Evolutionary conservation across 2,797 vertebrate species (phyloP), one percentile per base, ranked within the genome.

Genomic region (Hipposideros larvatus): DNA sequence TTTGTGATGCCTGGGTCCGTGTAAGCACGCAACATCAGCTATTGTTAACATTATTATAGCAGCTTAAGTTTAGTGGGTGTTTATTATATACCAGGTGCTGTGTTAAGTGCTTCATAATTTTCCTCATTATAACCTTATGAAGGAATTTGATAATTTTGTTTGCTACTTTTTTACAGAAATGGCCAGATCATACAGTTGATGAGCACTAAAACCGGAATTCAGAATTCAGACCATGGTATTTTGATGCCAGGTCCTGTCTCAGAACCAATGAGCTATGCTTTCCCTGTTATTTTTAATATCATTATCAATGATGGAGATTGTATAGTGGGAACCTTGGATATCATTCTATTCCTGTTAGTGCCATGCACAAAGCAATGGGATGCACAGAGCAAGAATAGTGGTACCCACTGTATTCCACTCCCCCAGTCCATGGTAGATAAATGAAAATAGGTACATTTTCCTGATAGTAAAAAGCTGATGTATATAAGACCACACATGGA

Each of bases 91-190:
- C 18, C 85, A 83, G 70, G 10, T 59, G n/a, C 46, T 85, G n/a
- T 55, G 24, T 28, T 83, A 37, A 57, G 31, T 43, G 31, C 22
- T 79, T 88, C 46, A 5, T 90, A 18, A 63, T 82, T 92, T 94
- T 51, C 48, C 59, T 91, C n/a, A 46, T 68, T 89, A 28, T 83
- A 86, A 78, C 10, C 7, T 57, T 73, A 65, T 73, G 57, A 68
- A 88, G 26, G 3, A 1, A 34, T 55, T 66, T 61, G 46, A 57
- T 93, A 26, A 79, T 94, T 88, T 91, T 24, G 37, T 75, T 70
- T 63, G 43, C 21, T 73, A 18, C 21, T 80, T 51, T 51, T 51
- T 57, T 83, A 57, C 2, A 86, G 37, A 86, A 59, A 41, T 68
- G 63, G 22, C 18, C 71, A 82, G 5, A 66, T 90, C 26, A 10